Evolutionary conservation across 2,888 invertebrate species (phyloP), one percentile per base, ranked within the genome.

Genomic region (Branchinecta sandiegonensis): DNA sequence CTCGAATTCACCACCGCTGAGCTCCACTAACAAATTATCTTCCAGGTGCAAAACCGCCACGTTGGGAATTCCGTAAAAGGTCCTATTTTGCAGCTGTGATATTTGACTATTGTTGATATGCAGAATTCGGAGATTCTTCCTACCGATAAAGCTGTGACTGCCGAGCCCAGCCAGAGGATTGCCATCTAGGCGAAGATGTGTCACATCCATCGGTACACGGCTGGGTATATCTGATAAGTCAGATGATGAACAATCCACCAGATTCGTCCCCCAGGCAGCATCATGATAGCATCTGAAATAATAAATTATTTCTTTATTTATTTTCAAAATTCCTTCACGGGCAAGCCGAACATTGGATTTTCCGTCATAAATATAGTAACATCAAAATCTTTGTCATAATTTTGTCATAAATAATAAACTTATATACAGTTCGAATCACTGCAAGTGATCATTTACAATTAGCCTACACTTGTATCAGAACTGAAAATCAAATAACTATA

Each of bases 151-250:
- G 64, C 90, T 88, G 76, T 94, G 92, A 74, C 89, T 88, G 67
- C 88, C 86, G 74, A 95, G 82, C 77, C 90, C 88, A 71, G 88
- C 86, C 77, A 95, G 88, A 76, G 89, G 85, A 77, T 94, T 93
- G 71, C 94, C 93, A 78, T 94, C 94, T 74, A 95, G 84, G 79
- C 92, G 93, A 70, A 95, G 86, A 80, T 93, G 91, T 47, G 94
- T 94, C 73, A 94, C 92, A 79, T 94, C 93, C 92, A 94, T 94
- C 71, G 94, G 94, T 74, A 94, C 86, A 72, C 88, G 86, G 71
- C 85, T 87, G 13, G 68, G 68, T 7, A 66, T 47, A 47, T 68
- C 66, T n/a, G 66, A 46, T 23, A 70, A 23, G 10, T 46, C 46
- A 10, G 47, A 46, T 17, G 48, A 37, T n/a, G 68, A 69, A 64